These are phyloP conservation scores for Eptesicus fuscus DNA, from an alignment of 2,113 vertebrate species.

Conservation along the genomic window DNA sequence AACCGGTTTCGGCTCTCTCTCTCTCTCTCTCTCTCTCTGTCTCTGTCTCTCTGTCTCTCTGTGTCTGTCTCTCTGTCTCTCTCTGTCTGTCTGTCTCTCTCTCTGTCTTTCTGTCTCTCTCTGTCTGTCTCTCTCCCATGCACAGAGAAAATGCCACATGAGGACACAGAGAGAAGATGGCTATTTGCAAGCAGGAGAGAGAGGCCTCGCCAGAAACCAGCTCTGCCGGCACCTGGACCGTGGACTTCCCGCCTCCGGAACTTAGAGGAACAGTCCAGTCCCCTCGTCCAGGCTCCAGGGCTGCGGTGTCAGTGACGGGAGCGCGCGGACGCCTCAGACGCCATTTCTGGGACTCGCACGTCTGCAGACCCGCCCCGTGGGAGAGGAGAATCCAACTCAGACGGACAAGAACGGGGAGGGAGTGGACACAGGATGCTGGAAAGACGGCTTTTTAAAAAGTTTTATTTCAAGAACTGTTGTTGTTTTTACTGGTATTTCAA, in stretches of 20 bases:
- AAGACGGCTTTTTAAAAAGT: slow-evolving; percentile 82
- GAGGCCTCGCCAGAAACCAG: not conserved
- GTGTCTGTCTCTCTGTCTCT: not conserved
- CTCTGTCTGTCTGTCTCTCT: too few species aligned
- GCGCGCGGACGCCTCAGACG: not conserved
- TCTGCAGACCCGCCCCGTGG: not conserved
- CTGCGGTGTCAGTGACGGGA: not conserved
- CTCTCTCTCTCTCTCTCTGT: not conserved
- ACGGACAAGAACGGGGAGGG: not conserved
- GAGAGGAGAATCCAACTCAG: not conserved
- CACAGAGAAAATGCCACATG: not conserved
- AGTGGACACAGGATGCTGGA: not conserved
- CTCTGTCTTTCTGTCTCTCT: too few species aligned
- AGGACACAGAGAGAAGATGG: not conserved
- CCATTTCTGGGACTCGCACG: not conserved
- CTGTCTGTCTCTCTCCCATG: not conserved
- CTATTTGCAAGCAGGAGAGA: not conserved
- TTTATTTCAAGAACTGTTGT: slow-evolving; percentile 94
- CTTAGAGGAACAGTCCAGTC: too few species aligned
- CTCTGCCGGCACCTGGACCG: not conserved
- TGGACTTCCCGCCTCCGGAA: not conserved
- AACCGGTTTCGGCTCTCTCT: too few species aligned
- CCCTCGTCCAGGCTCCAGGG: not conserved
- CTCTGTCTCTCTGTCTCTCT: not conserved
- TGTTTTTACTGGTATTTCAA: slow-evolving; percentile 87